These are phyloP conservation scores for Meta bourneti DNA, from an alignment of 2,888 invertebrate species.

Conservation along the genomic window DNA sequence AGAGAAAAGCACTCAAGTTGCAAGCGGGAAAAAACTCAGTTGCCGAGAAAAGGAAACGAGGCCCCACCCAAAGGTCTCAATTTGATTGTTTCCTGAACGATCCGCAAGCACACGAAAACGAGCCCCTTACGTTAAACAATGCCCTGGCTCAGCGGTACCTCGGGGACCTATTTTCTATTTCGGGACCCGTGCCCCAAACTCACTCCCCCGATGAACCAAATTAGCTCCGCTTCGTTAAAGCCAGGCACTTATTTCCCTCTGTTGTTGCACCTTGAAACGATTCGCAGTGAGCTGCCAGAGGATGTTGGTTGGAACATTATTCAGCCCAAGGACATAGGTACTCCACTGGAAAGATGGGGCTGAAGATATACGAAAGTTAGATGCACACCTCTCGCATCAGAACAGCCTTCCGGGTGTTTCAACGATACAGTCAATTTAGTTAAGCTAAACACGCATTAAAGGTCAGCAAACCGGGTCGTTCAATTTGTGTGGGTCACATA, in stretches of 20 bases:
- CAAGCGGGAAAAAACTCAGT: neutral
- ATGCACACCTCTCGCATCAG: too few species aligned
- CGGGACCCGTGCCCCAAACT: constrained; percentile 3
- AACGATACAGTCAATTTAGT: too few species aligned
- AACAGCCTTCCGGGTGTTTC: too few species aligned
- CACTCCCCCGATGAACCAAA: constrained; percentile 33
- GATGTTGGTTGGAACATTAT: constrained; percentile 17
- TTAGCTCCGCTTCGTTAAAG: constrained; percentile 49
- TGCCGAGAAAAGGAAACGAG: neutral
- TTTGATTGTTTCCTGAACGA: constrained; percentile 39
- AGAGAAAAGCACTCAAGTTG: neutral
- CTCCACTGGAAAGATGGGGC: constrained; percentile 47
- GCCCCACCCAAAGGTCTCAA: constrained; percentile 6
- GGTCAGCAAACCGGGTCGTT: too few species aligned
- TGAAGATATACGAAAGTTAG: neutral
- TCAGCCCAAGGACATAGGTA: constrained; percentile 46
- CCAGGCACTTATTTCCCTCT: neutral
- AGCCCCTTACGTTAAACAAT: constrained; percentile 16
- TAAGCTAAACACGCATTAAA: too few species aligned
- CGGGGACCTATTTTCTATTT: constrained; percentile 47
- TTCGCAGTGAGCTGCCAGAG: neutral
- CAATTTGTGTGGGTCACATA: too few species aligned
- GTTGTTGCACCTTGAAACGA: neutral
- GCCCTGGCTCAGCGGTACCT: constrained; percentile 17
- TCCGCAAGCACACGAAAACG: constrained; percentile 6